These are phyloP conservation scores for Atherinomorus stipes DNA, from an alignment of 2,113 vertebrate genomes.

Conservation along the genomic window DNA sequence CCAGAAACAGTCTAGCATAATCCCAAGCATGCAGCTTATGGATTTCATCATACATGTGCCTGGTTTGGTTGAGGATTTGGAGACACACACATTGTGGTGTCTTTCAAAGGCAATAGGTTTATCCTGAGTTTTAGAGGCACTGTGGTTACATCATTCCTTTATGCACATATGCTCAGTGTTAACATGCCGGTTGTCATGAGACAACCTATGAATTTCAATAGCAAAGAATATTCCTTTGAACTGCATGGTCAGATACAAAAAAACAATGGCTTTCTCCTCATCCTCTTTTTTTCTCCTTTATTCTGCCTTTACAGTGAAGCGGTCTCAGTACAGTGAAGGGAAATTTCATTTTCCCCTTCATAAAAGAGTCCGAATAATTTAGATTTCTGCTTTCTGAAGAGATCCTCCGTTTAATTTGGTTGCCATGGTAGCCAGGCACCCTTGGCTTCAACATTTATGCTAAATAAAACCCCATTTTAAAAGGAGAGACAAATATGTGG, in stretches of 20 bases:
- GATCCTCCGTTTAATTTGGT: slow-evolving; percentile 88
- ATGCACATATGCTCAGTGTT: slow-evolving; percentile 60
- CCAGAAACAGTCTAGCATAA: slow-evolving; percentile 68
- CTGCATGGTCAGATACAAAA: slow-evolving; percentile 52
- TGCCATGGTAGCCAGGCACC: slow-evolving; percentile 87
- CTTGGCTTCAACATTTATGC: slow-evolving; percentile 88
- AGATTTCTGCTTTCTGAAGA: slow-evolving; percentile 86
- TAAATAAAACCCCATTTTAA: slow-evolving; percentile 88
- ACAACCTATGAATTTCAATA: slow-evolving; percentile 69
- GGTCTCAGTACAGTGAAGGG: slow-evolving; percentile 63
- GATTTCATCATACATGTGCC: slow-evolving; percentile 71
- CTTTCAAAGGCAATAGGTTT: slow-evolving; percentile 69
- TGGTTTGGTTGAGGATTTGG: slow-evolving; percentile 62
- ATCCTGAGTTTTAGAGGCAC: slow-evolving; percentile 57
- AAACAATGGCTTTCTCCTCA: slow-evolving; percentile 56
- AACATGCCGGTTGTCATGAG: slow-evolving; percentile 56
- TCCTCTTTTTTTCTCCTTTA: slow-evolving; percentile 1
- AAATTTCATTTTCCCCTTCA: slow-evolving; percentile 78
- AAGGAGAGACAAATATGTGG: slow-evolving; percentile 86
- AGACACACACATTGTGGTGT: slow-evolving; percentile 56
- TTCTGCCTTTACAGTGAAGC: slow-evolving; percentile 67
- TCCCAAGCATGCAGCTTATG: slow-evolving; percentile 66
- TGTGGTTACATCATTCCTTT: slow-evolving; percentile 72
- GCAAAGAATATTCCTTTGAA: slow-evolving; percentile 59
- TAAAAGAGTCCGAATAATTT: slow-evolving; percentile 86